Evolutionary conservation across 2,888 invertebrate species (phyloP).

Genomic region (Synanthedon vespiformis): DNA sequence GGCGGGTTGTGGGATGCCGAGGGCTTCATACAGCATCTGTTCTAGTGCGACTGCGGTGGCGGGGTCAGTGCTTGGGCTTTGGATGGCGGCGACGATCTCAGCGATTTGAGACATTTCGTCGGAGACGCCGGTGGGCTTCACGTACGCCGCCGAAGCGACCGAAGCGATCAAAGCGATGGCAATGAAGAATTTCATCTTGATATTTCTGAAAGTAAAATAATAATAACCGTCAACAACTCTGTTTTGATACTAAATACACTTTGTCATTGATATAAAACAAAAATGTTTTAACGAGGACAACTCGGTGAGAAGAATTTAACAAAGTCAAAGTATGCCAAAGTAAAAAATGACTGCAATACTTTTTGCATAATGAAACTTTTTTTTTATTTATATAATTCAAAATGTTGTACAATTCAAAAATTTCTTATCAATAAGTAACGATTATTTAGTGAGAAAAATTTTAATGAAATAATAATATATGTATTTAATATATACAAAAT

Average conservation of each 20-base stretch:
- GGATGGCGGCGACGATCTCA: constrained; percentile 15
- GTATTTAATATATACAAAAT: no score
- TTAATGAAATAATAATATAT: no score
- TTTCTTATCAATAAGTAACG: no score
- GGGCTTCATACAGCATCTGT: constrained; percentile 15
- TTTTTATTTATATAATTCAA: no score
- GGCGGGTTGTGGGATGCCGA: constrained; percentile 10
- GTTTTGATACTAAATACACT: not conserved
- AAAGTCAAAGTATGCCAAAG: no score
- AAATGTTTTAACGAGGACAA: no score
- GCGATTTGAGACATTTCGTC: constrained; percentile 22
- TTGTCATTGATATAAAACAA: not conserved
- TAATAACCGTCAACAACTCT: constrained; percentile 3
- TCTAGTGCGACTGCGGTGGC: constrained; percentile 27
- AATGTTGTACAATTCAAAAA: no score
- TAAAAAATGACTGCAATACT: no score
- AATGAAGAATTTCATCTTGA: constrained; percentile 41
- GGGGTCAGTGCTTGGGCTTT: constrained; percentile 26
- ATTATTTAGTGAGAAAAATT: no score
- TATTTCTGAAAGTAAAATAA: constrained; percentile 17
- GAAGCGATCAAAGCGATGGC: constrained; percentile 32
- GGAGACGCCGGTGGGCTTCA: constrained; percentile 33
- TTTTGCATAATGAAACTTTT: no score
- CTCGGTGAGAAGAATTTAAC: no score
- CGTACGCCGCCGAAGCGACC: constrained; percentile 23